phyloP scores from a whole-genome alignment of 2,888 invertebrate species.

The Melanotus villosus region DNA sequence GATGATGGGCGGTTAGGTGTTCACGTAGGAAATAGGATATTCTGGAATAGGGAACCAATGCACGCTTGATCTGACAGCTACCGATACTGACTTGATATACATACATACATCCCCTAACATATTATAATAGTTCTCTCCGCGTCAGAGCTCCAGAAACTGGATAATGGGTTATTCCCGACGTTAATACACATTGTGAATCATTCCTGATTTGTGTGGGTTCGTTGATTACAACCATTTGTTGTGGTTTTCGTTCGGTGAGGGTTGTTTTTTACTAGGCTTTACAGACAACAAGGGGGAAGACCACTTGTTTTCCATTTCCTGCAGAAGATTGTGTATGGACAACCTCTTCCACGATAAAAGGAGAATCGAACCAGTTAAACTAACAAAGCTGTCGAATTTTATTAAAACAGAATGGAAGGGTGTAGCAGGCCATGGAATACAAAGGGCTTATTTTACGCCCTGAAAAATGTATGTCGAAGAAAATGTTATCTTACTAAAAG shows the following conservation, averaged over 20 bases:
- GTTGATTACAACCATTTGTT: not conserved
- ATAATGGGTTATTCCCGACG: constrained; percentile 24
- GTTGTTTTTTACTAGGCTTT: constrained; percentile 3
- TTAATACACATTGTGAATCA: constrained; percentile 22
- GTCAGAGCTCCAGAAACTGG: not conserved
- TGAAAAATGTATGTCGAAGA: too few relatives aligned
- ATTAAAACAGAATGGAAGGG: too few relatives aligned
- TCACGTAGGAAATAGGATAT: constrained; percentile 26
- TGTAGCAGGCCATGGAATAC: too few relatives aligned
- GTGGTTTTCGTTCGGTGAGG: not conserved
- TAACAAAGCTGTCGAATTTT: too few relatives aligned
- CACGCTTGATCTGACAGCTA: not conserved
- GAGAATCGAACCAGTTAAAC: too few relatives aligned
- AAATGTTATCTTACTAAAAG: too few relatives aligned
- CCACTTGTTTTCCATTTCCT: constrained; percentile 7
- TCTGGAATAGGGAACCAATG: not conserved
- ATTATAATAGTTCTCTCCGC: not conserved
- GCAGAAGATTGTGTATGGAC: not conserved
- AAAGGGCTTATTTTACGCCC: too few relatives aligned
- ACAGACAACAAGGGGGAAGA: not conserved
- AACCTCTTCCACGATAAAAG: not conserved
- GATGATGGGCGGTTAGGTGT: constrained; percentile 33
- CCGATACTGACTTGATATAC: not conserved
- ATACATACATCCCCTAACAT: not conserved
- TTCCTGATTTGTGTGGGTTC: constrained; percentile 2